These are phyloP conservation scores for Oscheius sp. DNA, from an alignment of 2,888 invertebrate species.

Conservation along the genomic window DNA sequence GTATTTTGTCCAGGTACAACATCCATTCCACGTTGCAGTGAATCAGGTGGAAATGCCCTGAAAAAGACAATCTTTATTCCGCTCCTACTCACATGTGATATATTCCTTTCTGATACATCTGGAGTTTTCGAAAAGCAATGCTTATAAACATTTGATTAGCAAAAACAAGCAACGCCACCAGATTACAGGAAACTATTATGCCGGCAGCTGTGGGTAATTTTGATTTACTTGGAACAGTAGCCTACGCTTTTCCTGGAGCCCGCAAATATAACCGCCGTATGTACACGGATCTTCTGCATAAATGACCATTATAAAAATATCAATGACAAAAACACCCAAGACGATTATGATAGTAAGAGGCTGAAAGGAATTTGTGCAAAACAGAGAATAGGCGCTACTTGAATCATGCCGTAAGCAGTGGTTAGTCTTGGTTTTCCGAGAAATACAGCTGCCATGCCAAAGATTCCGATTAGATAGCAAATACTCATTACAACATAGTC, in stretches of 20 bases:
- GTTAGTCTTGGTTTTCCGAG: neutral
- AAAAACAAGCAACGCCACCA: neutral
- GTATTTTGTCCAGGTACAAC: neutral
- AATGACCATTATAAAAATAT: neutral
- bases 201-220: neutral
- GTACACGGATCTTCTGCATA: neutral
- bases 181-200: neutral
- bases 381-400: neutral
- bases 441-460: neutral
- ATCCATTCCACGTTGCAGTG: neutral
- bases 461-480: neutral
- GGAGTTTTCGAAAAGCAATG: constrained; percentile 9
- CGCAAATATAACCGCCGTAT: neutral
- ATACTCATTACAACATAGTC: constrained; percentile 5
- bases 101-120: constrained; percentile 1
- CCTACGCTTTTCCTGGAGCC: neutral
- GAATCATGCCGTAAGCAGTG: constrained; percentile 1
- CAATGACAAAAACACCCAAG: neutral
- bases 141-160: constrained; percentile 2
- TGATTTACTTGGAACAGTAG: neutral
- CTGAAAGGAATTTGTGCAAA: neutral
- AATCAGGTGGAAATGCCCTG: neutral
- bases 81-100: neutral
- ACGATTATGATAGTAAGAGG: neutral
- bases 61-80: neutral